A percentile compares a stretch with the other conserved stretches of the same genome.
phyloP scores from a whole-genome alignment of 2,888 invertebrate genomes.

The Epinotia ramella region DNA sequence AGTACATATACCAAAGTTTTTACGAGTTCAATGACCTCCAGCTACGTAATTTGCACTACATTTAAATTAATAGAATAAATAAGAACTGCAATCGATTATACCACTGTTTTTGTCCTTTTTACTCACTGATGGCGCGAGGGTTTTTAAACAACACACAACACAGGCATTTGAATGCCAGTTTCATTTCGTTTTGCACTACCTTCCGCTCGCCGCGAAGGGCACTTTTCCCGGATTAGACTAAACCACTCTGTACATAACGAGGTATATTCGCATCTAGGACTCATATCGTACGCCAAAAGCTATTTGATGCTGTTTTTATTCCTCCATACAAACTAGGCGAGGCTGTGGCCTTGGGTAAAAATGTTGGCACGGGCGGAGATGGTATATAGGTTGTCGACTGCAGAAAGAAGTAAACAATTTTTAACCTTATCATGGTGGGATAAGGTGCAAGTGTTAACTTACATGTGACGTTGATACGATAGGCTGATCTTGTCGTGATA shows the following conservation, averaged over 20 bases:
- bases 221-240: neutral
- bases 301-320: slow-evolving; percentile 19
- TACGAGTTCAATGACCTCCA: neutral
- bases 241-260: slow-evolving; percentile 5
- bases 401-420: too few relatives aligned
- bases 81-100: neutral
- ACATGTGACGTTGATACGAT: neutral
- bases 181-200: neutral
- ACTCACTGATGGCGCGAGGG: neutral
- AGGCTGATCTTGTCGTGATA: slow-evolving; percentile 1
- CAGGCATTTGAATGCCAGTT: neutral
- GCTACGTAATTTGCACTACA: neutral
- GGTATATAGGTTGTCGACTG: too few relatives aligned
- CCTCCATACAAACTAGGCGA: slow-evolving; percentile 24
- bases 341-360: slow-evolving; percentile 23
- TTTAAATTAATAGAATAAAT: neutral
- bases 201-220: neutral
- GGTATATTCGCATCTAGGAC: slow-evolving; percentile 14
- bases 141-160: neutral
- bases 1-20: neutral
- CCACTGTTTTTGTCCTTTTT: neutral
- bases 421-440: too few relatives aligned
- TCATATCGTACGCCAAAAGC: slow-evolving; percentile 5
- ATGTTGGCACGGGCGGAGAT: neutral
- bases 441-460: neutral